A percentile compares a stretch with the other conserved stretches of the same genome.
phyloP scores from a whole-genome alignment of 2,888 invertebrate species.

The Cephus pygmeus region DNA sequence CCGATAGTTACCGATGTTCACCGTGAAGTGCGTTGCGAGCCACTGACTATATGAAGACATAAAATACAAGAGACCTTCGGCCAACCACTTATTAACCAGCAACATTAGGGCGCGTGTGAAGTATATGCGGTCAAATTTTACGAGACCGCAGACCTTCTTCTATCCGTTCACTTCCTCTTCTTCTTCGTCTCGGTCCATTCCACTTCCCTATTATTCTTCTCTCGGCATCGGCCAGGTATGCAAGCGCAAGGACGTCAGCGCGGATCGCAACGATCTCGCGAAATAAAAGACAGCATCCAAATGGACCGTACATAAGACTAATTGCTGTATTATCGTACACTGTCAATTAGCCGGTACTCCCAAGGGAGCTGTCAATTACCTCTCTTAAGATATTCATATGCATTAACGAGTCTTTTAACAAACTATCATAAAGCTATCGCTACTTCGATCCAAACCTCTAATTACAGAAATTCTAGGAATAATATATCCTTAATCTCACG shows the following conservation, averaged over 20 bases:
- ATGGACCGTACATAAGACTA: not conserved
- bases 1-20: not conserved
- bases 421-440: not conserved
- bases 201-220: conserved; percentile 10
- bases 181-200: conserved; percentile 10
- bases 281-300: not conserved
- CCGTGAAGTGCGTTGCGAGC: not conserved
- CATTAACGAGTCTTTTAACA: not conserved
- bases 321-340: not conserved
- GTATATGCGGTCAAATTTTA: conserved; percentile 45
- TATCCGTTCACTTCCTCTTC: conserved; percentile 29
- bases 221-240: not conserved
- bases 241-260: not conserved
- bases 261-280: not conserved
- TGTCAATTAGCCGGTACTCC: not conserved
- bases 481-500: not conserved
- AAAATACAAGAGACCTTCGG: not conserved
- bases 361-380: not conserved
- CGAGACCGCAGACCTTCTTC: conserved; percentile 51
- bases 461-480: not conserved
- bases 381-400: not conserved
- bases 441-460: not conserved
- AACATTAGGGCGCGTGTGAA: conserved; percentile 35
- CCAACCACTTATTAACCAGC: conserved; percentile 37
- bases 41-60: not conserved